Evolutionary conservation across 2,797 vertebrate species (phyloP).

Genomic region (Podargus strigoides): DNA sequence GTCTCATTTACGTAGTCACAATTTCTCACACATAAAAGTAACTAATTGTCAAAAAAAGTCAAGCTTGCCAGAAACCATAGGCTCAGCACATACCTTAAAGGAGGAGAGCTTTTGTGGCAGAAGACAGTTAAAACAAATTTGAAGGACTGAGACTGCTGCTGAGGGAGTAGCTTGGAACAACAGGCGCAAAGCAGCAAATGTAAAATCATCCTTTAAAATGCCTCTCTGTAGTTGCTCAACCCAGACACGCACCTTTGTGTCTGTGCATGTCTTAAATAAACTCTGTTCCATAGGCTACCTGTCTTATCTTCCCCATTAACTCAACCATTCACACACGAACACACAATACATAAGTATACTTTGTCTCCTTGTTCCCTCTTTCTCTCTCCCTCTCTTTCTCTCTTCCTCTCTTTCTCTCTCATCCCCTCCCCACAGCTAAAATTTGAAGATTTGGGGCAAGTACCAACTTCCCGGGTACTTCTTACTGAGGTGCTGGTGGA

Average conservation of each 20-base stretch:
- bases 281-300: background rate
- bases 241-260: background rate
- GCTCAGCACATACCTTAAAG: background rate
- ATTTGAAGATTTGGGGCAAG: background rate
- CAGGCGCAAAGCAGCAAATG: background rate
- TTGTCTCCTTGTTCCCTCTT: background rate
- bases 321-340: background rate
- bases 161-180: background rate
- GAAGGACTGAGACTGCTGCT: background rate
- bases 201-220: background rate
- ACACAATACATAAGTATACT: background rate
- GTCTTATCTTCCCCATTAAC: background rate
- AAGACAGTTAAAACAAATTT: background rate
- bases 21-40: background rate
- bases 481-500: background rate
- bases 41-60: background rate
- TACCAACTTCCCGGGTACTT: background rate
- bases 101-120: background rate
- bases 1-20: background rate
- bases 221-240: background rate
- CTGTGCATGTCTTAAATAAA: background rate
- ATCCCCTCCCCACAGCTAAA: background rate
- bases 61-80: background rate
- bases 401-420: no score
- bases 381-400: no score